A percentile compares a stretch with the other conserved stretches of the same genome.
These are phyloP conservation scores for Theodoxus fluviatilis DNA, from an alignment of 2,888 invertebrate species.

Conservation along the genomic window DNA sequence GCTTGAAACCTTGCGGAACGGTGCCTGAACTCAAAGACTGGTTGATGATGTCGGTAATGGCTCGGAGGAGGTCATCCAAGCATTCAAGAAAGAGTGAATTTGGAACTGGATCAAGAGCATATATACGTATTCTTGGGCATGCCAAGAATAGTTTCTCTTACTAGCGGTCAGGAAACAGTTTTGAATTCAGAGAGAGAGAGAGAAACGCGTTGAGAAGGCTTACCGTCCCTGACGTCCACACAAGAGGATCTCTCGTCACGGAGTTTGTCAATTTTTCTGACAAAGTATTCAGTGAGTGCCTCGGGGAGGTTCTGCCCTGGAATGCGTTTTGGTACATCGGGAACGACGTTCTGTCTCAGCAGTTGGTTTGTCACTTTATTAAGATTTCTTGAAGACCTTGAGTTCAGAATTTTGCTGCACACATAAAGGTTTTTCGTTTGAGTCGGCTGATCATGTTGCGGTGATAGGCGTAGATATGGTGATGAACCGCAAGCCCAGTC, in stretches of 20 bases:
- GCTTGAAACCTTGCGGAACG: slow-evolving; percentile 4
- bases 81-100: neutral
- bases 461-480: neutral
- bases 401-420: neutral
- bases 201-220: neutral
- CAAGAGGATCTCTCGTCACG: slow-evolving; percentile 9
- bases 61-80: neutral
- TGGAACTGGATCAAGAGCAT: slow-evolving; percentile 7
- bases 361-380: neutral
- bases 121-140: slow-evolving; percentile 1
- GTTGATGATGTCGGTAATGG: neutral
- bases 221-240: neutral
- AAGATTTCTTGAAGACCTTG: neutral
- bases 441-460: neutral
- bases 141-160: neutral
- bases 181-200: neutral
- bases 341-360: neutral
- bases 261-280: neutral
- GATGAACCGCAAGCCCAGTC: neutral
- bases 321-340: neutral
- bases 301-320: neutral
- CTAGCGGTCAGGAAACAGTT: neutral
- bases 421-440: neutral
- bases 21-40: neutral
- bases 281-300: neutral